These are phyloP conservation scores for Sebastes taczanowskii DNA, from an alignment of 2,797 vertebrate genomes.

Conservation along the genomic window DNA sequence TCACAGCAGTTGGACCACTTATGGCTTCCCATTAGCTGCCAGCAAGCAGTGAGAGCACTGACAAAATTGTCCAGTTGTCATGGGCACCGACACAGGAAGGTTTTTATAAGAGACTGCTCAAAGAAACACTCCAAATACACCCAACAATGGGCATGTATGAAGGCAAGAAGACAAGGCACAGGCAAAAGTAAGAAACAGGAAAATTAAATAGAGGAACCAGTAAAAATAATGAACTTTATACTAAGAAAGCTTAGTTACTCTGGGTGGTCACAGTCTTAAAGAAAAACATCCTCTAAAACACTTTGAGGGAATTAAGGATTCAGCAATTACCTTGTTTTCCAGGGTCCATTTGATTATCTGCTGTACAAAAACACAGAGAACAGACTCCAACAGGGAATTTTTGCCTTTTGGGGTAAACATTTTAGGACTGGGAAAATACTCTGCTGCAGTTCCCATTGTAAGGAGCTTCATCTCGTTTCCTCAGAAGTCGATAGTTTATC, in stretches of 20 bases:
- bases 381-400: background rate
- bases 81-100: conserved; percentile 38
- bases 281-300: background rate
- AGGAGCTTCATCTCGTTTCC: background rate
- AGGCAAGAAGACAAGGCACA: background rate
- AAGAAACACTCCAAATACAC: background rate
- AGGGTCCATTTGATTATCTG: background rate
- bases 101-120: conserved; percentile 20
- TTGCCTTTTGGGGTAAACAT: conserved; percentile 1
- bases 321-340: background rate
- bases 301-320: background rate
- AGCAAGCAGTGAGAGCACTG: conserved; percentile 14
- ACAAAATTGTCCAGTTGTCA: conserved; percentile 59
- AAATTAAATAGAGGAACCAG: background rate
- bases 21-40: conserved; percentile 38
- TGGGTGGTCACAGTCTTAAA: background rate
- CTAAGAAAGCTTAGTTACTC: background rate
- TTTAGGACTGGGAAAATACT: background rate
- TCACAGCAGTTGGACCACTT: conserved; percentile 50
- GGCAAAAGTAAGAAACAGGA: background rate
- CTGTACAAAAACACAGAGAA: background rate
- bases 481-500: background rate
- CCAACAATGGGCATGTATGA: background rate
- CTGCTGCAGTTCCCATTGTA: conserved; percentile 12
- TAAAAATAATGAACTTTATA: conserved; percentile 4